Evolutionary conservation across 2,797 vertebrate genomes (phyloP), one percentile per base, ranked within the genome.

Genomic region (Centropyge bicolor): DNA sequence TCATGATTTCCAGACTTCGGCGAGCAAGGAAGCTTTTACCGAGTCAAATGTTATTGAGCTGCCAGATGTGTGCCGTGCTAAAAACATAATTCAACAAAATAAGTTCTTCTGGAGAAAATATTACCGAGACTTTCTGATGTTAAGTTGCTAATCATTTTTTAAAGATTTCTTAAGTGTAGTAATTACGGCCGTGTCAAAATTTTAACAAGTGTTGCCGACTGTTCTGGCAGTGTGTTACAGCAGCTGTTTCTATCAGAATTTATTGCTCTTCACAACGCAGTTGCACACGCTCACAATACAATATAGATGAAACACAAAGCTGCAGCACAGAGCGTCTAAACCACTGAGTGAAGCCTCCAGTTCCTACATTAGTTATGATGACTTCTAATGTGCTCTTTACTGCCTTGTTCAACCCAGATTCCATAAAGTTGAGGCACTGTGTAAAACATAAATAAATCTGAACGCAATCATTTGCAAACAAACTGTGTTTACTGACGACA

Each of bases 1-100:
- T 19, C 6, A n/a, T 51, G 20, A 63, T 69, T 57, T 68, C 49
- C 3, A 55, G 41, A 45, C 31, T 27, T 9, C 4, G 19, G 46
- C 3, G 31, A 61, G 35, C 48, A 19, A 69, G 38, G 31, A 24
- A 38, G 27, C 22, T 81, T 79, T 76, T 20, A 84, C 36, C 6
- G 31, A 70, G 59, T 76, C 43, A 70, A 43, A 71, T 56, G 77
- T 63, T 69, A 22, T 61, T 19, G 56, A 76, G 51, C n/a, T 51
- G 62, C 38, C 69, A 82, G 70, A 80, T 61, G 54, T 77, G 10
- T n/a, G 51, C n/a, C 22, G 22, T 20, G 71, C 6, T 64, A 31
- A 51, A 74, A 65, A 43, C 4, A 40, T 24, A 62, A 60, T 43
- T 67, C 22, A 68, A 27, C 13, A 20, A 66, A 48, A 75, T 5